Evolutionary conservation across 2,797 vertebrate species (phyloP).

Genomic region (Microctenopoma stevenorrisi): DNA sequence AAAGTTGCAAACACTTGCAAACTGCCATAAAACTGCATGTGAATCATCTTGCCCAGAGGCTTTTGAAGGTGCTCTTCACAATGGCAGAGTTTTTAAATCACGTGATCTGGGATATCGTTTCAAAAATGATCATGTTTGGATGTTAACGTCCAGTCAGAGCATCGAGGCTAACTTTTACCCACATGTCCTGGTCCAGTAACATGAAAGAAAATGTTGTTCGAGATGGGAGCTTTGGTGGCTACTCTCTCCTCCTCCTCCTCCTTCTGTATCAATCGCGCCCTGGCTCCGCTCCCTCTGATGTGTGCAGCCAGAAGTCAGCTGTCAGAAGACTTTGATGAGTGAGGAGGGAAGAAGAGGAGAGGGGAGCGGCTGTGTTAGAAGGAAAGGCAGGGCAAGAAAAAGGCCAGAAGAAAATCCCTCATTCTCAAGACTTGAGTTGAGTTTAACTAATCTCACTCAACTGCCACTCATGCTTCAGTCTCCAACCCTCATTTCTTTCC

Average conservation of each 20-base stretch:
- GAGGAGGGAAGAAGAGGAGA: slow-evolving; percentile 31
- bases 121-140: background rate
- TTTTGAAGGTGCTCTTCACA: slow-evolving; percentile 22
- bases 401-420: slow-evolving; percentile 69
- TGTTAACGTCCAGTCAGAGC: slow-evolving; percentile 17
- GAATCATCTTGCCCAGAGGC: slow-evolving; percentile 48
- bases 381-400: slow-evolving; percentile 35
- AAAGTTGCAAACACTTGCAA: slow-evolving; percentile 52
- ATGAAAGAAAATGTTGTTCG: slow-evolving; percentile 73
- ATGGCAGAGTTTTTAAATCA: slow-evolving; percentile 17
- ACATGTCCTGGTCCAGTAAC: slow-evolving; percentile 38
- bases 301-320: slow-evolving; percentile 81
- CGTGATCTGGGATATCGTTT: background rate
- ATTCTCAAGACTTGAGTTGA: slow-evolving; percentile 52
- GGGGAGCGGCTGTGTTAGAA: slow-evolving; percentile 9
- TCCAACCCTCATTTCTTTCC: slow-evolving; percentile 46
- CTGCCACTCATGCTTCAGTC: slow-evolving; percentile 63
- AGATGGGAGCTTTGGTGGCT: slow-evolving; percentile 51
- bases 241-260: slow-evolving; percentile 57
- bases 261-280: slow-evolving; percentile 60
- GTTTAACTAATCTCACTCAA: slow-evolving; percentile 58
- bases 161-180: slow-evolving; percentile 34
- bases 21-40: slow-evolving; percentile 44
- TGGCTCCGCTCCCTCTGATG: slow-evolving; percentile 75
- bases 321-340: slow-evolving; percentile 80